A percentile compares a stretch with the other conserved stretches of the same genome.
These are phyloP conservation scores for Pygoscelis adeliae DNA, from an alignment of 2,113 vertebrate species.

Conservation along the genomic window DNA sequence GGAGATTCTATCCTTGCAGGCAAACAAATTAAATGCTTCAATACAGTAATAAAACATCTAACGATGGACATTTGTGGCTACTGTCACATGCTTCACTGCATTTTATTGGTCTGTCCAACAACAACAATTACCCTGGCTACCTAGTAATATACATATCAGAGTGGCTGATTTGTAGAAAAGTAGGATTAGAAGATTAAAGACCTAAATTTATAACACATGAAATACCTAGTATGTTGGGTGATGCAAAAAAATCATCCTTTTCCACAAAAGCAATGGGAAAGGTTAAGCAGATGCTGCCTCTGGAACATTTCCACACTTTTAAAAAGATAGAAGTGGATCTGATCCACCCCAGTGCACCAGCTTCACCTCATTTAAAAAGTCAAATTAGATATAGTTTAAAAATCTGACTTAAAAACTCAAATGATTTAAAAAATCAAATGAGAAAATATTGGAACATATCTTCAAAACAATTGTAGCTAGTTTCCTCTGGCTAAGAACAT, in stretches of 20 bases:
- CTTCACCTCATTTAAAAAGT: neutral
- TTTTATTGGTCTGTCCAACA: neutral
- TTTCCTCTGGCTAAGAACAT: neutral
- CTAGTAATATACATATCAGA: neutral
- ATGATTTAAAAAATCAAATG: neutral
- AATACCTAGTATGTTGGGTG: neutral
- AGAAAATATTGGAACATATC: neutral
- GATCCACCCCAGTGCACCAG: neutral
- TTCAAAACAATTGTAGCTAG: neutral
- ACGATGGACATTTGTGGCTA: neutral
- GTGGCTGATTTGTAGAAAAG: neutral
- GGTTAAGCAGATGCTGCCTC: neutral
- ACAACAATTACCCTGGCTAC: neutral
- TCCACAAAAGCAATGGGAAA: neutral
- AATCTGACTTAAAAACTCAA: neutral
- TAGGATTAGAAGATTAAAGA: neutral
- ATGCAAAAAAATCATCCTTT: neutral
- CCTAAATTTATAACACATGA: neutral
- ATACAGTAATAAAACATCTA: neutral
- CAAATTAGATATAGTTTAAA: neutral
- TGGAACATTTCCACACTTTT: neutral
- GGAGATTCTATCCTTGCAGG: neutral
- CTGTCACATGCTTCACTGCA: neutral
- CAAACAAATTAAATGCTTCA: neutral
- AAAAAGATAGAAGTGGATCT: neutral